A percentile compares a stretch with the other conserved stretches of the same genome.
Conservation (phyloP, 1,140 invertebrate genomes). For the Pseudomyrmex flavicornis region DNA sequence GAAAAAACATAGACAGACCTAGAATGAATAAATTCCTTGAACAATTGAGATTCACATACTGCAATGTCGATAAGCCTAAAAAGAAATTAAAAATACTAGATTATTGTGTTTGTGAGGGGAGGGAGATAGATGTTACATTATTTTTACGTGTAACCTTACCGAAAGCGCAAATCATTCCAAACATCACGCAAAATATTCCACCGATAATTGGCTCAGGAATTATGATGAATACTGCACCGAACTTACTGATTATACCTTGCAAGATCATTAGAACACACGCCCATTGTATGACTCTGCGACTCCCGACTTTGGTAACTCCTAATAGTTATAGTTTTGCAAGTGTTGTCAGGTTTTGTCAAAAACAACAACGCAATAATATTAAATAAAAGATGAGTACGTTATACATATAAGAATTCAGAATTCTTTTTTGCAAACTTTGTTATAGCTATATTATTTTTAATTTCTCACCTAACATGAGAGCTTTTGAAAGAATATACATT, state of each 20-base stretch:
- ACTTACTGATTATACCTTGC: slow-evolving; percentile 92
- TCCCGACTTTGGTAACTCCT: slow-evolving; percentile 90
- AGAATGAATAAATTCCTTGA: slow-evolving; percentile 94
- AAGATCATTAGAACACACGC: slow-evolving; percentile 92
- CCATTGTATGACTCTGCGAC: slow-evolving; percentile 93
- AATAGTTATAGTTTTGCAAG: slow-evolving; percentile 58
- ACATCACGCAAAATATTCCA: slow-evolving; percentile 94
- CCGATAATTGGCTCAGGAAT: slow-evolving; percentile 96
- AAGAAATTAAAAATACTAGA: slow-evolving; percentile 45
- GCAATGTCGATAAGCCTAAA: slow-evolving; percentile 91
- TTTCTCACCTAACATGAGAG: no score
- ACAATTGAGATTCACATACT: slow-evolving; percentile 93
- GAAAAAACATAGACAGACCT: slow-evolving; percentile 95
- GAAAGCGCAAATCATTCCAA: slow-evolving; percentile 94
- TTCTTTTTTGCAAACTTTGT: no score
- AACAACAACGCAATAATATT: neutral
- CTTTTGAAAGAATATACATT: no score
- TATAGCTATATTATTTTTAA: no score
- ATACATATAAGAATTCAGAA: no score
- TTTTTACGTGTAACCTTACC: slow-evolving; percentile 82
- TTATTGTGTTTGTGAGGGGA: no score
- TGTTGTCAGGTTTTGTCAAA: neutral
- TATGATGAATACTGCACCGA: slow-evolving; percentile 94
- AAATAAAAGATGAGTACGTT: no score
- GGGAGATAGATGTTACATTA: no score